phyloP scores from a whole-genome alignment of 2,113 vertebrate species.

The Gymnorhina tibicen region DNA sequence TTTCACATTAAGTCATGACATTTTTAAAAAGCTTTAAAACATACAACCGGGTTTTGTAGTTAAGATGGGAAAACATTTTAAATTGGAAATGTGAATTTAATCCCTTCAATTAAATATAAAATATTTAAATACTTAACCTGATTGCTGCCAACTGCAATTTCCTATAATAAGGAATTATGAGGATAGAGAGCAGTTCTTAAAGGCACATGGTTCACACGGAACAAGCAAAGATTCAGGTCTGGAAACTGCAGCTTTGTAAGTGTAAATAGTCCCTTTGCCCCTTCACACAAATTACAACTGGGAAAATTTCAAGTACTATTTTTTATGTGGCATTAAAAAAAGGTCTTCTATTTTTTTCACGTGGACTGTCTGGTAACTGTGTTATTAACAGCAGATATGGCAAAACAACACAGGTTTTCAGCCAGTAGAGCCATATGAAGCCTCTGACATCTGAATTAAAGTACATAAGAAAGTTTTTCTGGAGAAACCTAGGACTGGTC shows the following conservation, averaged over 20 bases:
- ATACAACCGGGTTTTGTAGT: neutral
- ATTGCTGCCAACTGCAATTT: slow-evolving; percentile 44
- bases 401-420: neutral
- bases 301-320: neutral
- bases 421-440: neutral
- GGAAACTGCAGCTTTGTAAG: neutral
- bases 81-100: slow-evolving; percentile 41
- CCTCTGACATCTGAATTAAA: neutral
- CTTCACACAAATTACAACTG: neutral
- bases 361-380: neutral
- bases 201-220: neutral
- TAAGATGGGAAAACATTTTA: slow-evolving; percentile 29
- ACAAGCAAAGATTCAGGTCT: neutral
- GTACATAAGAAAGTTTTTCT: neutral
- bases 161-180: slow-evolving; percentile 11
- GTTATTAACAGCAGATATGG: neutral
- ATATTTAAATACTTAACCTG: slow-evolving; percentile 38
- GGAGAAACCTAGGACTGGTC: neutral
- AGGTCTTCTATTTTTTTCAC: neutral
- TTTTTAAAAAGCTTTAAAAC: neutral
- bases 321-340: neutral
- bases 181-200: neutral
- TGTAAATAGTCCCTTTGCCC: neutral
- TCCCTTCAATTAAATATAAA: slow-evolving; percentile 17
- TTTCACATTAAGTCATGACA: neutral